Evolutionary conservation across 1,140 invertebrate genomes (phyloP).

Genomic region (Brachionus rubens): DNA sequence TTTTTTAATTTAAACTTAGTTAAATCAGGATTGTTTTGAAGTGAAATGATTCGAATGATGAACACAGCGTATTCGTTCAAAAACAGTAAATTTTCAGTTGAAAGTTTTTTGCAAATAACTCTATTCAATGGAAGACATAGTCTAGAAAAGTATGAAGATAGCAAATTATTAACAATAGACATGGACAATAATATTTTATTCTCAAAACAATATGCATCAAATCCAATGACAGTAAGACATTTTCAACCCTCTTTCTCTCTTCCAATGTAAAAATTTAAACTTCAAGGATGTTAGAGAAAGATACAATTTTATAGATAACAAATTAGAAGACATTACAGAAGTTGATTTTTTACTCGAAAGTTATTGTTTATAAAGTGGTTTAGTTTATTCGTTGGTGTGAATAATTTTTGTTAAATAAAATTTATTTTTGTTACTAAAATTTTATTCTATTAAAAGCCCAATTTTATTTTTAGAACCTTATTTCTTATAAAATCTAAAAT

Average conservation of each 20-base stretch:
- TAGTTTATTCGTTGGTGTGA: too few species aligned
- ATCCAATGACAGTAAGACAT: not conserved
- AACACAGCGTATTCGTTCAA: slow-evolving; percentile 15
- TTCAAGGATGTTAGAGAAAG: not conserved
- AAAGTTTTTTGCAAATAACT: slow-evolving; percentile 7
- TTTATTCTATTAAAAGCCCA: not conserved
- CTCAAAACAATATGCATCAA: not conserved
- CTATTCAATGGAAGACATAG: slow-evolving; percentile 24
- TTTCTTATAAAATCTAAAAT: too few species aligned
- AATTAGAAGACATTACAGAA: slow-evolving; percentile 2
- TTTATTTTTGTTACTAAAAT: too few species aligned
- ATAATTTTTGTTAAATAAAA: too few species aligned
- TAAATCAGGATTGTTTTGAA: not conserved
- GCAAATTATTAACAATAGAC: slow-evolving; percentile 12
- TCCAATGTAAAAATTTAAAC: not conserved
- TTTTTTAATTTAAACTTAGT: not conserved
- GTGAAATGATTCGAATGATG: slow-evolving; percentile 21
- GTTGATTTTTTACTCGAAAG: slow-evolving; percentile 31
- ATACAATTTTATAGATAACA: slow-evolving; percentile 12
- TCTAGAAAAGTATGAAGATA: slow-evolving; percentile 16
- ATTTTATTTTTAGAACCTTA: too few species aligned
- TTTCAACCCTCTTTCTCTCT: not conserved
- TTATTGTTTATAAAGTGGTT: not conserved
- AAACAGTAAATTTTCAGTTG: slow-evolving; percentile 19
- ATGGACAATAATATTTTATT: slow-evolving; percentile 24